Conservation (phyloP, 2,113 vertebrate genomes). For the Agapornis roseicollis region DNA sequence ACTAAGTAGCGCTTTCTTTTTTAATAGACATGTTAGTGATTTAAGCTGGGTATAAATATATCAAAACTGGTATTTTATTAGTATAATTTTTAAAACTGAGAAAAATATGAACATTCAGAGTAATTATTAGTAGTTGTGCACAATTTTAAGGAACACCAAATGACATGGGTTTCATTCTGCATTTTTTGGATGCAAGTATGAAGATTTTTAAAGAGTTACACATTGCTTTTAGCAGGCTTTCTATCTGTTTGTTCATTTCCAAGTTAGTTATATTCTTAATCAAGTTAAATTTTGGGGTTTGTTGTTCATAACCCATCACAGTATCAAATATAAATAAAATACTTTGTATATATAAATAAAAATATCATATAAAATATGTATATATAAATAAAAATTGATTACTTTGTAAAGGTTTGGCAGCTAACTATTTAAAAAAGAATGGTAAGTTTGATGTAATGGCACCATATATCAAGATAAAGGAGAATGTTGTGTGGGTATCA, state of each 20-base stretch:
- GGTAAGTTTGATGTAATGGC: neutral
- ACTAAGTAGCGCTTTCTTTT: neutral
- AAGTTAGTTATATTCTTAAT: conserved; percentile 56
- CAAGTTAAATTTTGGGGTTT: conserved; percentile 42
- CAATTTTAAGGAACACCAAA: conserved; percentile 50
- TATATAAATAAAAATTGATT: conserved; percentile 13
- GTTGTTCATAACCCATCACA: conserved; percentile 57
- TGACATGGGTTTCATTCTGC: conserved; percentile 35
- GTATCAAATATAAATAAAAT: conserved; percentile 39
- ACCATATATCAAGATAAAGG: neutral
- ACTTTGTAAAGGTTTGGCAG: conserved; percentile 11
- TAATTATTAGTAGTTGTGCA: conserved; percentile 14
- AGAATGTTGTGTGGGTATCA: neutral
- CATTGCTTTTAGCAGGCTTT: neutral
- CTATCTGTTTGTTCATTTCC: conserved; percentile 44
- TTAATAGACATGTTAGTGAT: neutral
- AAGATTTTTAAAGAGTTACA: conserved; percentile 53
- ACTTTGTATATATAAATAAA: neutral
- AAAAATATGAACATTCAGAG: neutral
- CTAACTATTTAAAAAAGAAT: conserved; percentile 39
- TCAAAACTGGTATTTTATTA: neutral
- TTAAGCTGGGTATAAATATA: neutral
- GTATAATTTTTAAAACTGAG: neutral
- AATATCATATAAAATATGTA: no score
- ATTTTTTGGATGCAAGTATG: neutral